Evolutionary conservation across 2,888 invertebrate species (phyloP), one percentile per base, ranked within the genome.

Genomic region (Andricus curvator): DNA sequence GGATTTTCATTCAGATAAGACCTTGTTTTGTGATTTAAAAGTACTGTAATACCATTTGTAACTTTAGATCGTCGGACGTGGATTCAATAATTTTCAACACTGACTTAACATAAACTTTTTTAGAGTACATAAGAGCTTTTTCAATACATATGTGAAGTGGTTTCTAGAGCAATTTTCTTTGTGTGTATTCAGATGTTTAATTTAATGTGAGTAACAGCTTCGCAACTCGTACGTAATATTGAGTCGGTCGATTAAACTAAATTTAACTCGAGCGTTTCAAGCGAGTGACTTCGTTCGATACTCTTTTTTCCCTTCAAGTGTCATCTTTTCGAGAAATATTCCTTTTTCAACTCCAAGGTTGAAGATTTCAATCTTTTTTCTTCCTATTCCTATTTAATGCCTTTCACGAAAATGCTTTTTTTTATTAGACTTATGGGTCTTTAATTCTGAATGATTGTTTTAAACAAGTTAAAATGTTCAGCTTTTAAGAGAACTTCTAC

Each of bases 231-330:
- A 74, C 33, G 51, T 74, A 51, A 74, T 56, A 51, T 33, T 13
- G 56, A 51, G 74, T 74, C 74, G 56, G 33, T 74, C 74, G 74
- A 74, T 74, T 56, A 29, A 68, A 68, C 62, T 62, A 62, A 62
- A 62, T 62, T 25, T 62, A 62, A 62, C 62, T 62, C 62, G 5
- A 29, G 62, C 62, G 25, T 62, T 62, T 62, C 62, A 62, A 62
- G 25, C 62, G 25, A 62, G 62, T 62, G 25, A 25, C 25, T 62
- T 62, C 15, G 25, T 62, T 62, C 62, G 62, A 62, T 62, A 25
- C 15, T 25, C 62, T 62, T 37, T 25, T 62, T 37, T 25, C 22
- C n/a, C 62, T 62, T 62, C 62, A 60, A 60, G 25, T 25, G 6
- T 6, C 25, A 25, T 62, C 25, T 62, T 62, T 62, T 62, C 62